phyloP scores from a whole-genome alignment of 1,140 invertebrate genomes.

The Drosophila funebris region DNA sequence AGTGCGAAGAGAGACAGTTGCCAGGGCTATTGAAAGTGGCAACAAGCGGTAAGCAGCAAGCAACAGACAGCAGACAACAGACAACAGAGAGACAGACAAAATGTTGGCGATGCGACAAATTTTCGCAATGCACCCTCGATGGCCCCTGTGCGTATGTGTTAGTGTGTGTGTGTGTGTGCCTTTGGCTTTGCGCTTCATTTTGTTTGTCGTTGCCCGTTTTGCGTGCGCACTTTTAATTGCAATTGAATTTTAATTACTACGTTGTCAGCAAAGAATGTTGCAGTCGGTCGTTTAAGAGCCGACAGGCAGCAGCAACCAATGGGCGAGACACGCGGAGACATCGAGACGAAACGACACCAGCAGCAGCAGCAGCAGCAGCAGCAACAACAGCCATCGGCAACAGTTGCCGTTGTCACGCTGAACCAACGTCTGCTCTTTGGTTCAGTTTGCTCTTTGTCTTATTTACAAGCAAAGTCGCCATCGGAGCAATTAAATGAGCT shows the following conservation, averaged over 20 bases:
- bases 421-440: background rate
- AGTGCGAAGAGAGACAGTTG: constrained; percentile 1
- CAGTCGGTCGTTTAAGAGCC: constrained; percentile 69
- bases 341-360: constrained; percentile 4
- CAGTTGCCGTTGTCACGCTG: constrained; percentile 41
- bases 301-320: constrained; percentile 4
- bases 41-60: constrained; percentile 2
- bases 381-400: constrained; percentile 40
- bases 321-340: background rate
- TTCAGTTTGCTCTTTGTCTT: constrained; percentile 45
- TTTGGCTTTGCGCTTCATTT: constrained; percentile 43
- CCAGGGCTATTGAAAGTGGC: background rate
- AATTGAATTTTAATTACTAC: constrained; percentile 83
- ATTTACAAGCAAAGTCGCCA: constrained; percentile 64
- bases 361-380: background rate
- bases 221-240: constrained; percentile 82
- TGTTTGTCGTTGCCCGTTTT: constrained; percentile 73
- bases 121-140: constrained; percentile 32
- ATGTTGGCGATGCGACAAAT: constrained; percentile 58
- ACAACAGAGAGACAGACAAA: constrained; percentile 1
- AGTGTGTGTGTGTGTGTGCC: constrained; percentile 1
- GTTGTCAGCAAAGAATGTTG: constrained; percentile 82
- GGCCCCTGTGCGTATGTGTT: constrained; percentile 1
- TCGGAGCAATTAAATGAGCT: constrained; percentile 71
- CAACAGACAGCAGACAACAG: constrained; percentile 11